Percentiles rank a stretch among this genome's conserved stretches.
Conservation (phyloP, 2,797 vertebrate species). For the Acanthurus lineatus region DNA sequence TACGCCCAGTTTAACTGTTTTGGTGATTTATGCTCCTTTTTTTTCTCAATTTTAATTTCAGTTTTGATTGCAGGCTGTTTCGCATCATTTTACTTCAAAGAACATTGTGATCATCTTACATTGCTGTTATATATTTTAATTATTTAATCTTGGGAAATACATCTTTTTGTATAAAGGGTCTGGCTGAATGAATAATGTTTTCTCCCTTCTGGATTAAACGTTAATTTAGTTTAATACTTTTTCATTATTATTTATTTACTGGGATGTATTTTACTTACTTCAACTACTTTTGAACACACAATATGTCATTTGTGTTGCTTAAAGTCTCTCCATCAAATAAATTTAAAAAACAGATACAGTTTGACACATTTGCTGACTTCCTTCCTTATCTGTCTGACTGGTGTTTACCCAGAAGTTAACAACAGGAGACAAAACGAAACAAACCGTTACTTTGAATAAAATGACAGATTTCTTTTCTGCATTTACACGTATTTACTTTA, state of each 20-base stretch:
- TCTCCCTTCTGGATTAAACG: not conserved
- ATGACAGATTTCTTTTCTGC: no score
- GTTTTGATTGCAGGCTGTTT: not conserved
- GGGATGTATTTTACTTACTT: not conserved
- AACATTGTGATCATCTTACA: not conserved
- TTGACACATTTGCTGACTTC: no score
- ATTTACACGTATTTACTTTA: not conserved
- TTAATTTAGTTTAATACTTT: not conserved
- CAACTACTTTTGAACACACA: no score
- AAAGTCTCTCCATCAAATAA: no score
- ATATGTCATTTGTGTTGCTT: no score
- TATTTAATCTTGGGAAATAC: not conserved
- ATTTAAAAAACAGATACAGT: no score
- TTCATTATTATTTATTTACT: not conserved
- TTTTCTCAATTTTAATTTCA: not conserved
- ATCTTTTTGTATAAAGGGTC: not conserved
- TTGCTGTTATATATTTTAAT: not conserved
- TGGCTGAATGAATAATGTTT: not conserved
- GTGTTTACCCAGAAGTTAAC: no score
- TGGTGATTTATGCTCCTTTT: not conserved
- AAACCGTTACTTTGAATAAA: no score
- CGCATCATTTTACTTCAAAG: not conserved
- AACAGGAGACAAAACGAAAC: no score
- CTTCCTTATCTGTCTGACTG: no score
- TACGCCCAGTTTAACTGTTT: not conserved